phyloP scores from a whole-genome alignment of 2,888 invertebrate species.

The Willowsia nigromaculata region DNA sequence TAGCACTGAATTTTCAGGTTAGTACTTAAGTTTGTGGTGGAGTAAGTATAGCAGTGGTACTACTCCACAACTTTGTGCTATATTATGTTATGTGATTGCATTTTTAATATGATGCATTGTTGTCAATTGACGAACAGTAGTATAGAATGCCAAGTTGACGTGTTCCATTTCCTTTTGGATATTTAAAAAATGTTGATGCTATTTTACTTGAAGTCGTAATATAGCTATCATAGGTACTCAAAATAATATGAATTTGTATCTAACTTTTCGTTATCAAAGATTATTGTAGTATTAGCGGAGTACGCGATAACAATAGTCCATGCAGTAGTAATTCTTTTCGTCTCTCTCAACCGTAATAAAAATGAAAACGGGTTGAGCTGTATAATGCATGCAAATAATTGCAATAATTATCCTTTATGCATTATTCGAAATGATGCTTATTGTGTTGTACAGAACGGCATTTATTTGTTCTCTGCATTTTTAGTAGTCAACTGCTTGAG shows the following conservation, averaged over 20 bases:
- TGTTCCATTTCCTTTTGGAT: constrained; percentile 52
- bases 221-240: neutral
- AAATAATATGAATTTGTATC: neutral
- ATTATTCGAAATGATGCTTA: neutral
- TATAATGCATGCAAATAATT: constrained; percentile 56
- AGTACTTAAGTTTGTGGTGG: neutral
- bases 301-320: neutral
- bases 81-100: constrained; percentile 12
- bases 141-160: constrained; percentile 62
- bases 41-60: neutral
- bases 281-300: neutral
- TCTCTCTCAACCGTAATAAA: constrained; percentile 57
- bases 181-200: neutral
- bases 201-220: neutral
- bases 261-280: neutral
- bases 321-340: constrained; percentile 4
- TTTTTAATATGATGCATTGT: constrained; percentile 36
- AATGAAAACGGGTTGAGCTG: constrained; percentile 55
- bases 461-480: constrained; percentile 18
- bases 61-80: neutral
- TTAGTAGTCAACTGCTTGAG: constrained; percentile 10
- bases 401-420: constrained; percentile 41
- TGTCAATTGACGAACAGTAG: constrained; percentile 15
- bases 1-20: neutral
- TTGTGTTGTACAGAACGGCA: neutral